Percentiles rank a stretch among this genome's conserved stretches.
Conservation (phyloP, 2,113 vertebrate genomes). For the Gobius niger region DNA sequence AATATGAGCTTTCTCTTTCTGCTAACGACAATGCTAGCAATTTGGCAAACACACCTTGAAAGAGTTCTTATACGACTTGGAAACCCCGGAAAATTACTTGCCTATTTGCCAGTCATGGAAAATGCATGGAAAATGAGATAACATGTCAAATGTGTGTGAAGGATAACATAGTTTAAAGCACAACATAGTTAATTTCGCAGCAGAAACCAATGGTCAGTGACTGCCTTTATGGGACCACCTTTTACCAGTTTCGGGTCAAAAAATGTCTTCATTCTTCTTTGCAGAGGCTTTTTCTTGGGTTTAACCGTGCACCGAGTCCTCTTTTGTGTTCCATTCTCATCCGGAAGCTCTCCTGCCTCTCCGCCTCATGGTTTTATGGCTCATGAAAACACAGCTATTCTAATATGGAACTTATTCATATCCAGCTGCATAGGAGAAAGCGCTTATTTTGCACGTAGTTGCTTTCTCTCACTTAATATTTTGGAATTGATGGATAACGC, state of each 20-base stretch:
- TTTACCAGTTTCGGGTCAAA: background rate
- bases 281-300: background rate
- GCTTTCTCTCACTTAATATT: conserved; percentile 52
- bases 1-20: too few relatives aligned
- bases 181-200: too few relatives aligned
- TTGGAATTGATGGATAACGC: conserved; percentile 51
- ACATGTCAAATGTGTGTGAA: too few relatives aligned
- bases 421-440: conserved; percentile 18
- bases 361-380: conserved; percentile 2
- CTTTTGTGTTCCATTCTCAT: conserved; percentile 8
- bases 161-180: too few relatives aligned
- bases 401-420: conserved; percentile 20
- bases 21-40: too few relatives aligned
- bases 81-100: too few relatives aligned
- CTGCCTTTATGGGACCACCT: background rate
- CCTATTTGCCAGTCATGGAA: too few relatives aligned
- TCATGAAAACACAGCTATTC: conserved; percentile 13
- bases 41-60: too few relatives aligned
- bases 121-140: too few relatives aligned
- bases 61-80: too few relatives aligned
- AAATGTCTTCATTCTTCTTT: background rate
- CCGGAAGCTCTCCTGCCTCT: background rate
- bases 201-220: too few relatives aligned
- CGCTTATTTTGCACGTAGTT: conserved; percentile 24
- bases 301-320: background rate